Conservation (phyloP, 2,113 vertebrate species). For the Rhadina sibilatrix region DNA sequence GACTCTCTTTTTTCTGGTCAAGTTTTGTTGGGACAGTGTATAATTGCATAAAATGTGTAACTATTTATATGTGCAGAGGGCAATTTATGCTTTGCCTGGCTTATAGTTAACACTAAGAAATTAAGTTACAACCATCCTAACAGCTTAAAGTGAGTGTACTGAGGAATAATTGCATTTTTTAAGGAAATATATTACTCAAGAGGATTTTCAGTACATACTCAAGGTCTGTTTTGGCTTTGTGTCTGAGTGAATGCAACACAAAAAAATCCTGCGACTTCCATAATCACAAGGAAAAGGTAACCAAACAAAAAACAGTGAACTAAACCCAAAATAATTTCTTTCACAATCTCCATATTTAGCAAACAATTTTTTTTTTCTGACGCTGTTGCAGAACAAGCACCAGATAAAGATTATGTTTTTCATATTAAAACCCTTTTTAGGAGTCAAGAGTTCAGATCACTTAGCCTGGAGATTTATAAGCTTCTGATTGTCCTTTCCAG, state of each 20-base stretch:
- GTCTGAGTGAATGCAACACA: not conserved
- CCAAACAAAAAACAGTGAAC: not conserved
- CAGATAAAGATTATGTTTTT: not conserved
- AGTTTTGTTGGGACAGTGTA: not conserved
- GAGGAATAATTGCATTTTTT: not conserved
- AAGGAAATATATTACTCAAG: not conserved
- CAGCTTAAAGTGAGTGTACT: not conserved
- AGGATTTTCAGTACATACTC: not conserved
- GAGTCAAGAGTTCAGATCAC: not conserved
- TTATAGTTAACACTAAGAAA: not conserved
- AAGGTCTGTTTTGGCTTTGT: not conserved
- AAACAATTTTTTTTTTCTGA: not conserved
- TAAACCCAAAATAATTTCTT: rapidly evolving
- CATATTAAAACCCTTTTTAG: not conserved
- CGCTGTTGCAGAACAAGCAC: rapidly evolving
- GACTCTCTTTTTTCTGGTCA: not conserved
- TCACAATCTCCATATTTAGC: not conserved
- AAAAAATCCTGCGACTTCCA: rapidly evolving
- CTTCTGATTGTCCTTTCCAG: not conserved
- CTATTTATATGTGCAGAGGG: not conserved
- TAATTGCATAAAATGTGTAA: not conserved
- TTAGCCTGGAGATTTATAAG: not conserved
- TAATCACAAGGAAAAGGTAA: not conserved
- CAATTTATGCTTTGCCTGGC: not conserved
- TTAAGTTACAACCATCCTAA: not conserved